phyloP scores from a whole-genome alignment of 1,140 invertebrate genomes.

The Panagrolaimus sp. region DNA sequence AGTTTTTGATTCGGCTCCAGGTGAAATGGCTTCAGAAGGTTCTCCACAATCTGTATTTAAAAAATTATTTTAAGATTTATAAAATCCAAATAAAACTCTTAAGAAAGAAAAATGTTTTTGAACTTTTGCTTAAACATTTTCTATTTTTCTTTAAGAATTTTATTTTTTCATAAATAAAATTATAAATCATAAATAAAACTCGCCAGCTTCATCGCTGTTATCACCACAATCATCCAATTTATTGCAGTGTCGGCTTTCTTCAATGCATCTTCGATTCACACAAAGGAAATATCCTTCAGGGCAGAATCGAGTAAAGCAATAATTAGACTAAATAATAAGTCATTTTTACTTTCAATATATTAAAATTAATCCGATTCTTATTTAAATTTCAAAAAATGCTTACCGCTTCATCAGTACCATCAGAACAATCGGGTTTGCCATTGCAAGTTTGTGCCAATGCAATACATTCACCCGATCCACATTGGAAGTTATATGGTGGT shows the following conservation, averaged over 20 bases:
- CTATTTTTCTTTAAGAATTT: no score
- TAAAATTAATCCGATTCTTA: no score
- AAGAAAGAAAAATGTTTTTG: no score
- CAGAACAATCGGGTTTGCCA: conserved; percentile 82
- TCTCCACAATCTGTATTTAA: no score
- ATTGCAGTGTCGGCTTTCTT: conserved; percentile 63
- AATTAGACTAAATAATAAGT: no score
- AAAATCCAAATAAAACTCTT: no score
- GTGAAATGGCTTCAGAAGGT: conserved; percentile 65
- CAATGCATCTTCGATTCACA: conserved; percentile 76
- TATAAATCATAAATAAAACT: no score
- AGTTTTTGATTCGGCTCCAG: not conserved
- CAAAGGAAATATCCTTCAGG: conserved; percentile 64
- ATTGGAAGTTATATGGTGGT: conserved; percentile 58
- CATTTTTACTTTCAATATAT: no score
- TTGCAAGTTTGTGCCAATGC: conserved; percentile 69
- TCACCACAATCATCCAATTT: conserved; percentile 82
- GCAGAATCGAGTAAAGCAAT: conserved; percentile 67
- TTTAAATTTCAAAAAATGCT: no score
- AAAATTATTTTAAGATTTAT: no score
- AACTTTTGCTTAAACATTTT: no score
- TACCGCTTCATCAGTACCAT: conserved; percentile 88
- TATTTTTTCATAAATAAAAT: no score
- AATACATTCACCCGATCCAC: conserved; percentile 67
- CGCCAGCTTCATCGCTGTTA: conserved; percentile 75